A percentile compares a stretch with the other conserved stretches of the same genome.
phyloP scores from a whole-genome alignment of 2,113 vertebrate species.

The Onychorhynchus coronatus region DNA sequence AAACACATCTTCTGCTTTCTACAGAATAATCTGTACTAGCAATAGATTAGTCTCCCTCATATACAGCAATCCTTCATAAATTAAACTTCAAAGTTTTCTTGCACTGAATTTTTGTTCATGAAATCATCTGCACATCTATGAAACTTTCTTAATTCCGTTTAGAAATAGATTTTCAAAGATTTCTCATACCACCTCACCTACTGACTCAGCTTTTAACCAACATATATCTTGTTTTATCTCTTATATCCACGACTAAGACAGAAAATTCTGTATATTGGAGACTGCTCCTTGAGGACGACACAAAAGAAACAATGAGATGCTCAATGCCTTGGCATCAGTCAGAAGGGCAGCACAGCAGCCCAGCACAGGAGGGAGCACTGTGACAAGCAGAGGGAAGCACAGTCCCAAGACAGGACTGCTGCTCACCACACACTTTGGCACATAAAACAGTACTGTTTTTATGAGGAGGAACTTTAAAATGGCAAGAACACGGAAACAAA shows the following conservation, averaged over 20 bases:
- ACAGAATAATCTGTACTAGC: neutral
- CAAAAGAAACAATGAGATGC: neutral
- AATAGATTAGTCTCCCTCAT: fast-evolving
- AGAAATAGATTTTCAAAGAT: neutral
- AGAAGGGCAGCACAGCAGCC: neutral
- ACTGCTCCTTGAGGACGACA: neutral
- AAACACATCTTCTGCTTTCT: neutral
- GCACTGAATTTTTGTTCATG: neutral
- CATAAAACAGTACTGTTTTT: neutral
- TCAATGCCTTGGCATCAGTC: neutral
- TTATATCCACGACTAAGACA: neutral
- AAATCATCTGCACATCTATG: neutral
- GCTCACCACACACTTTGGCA: fast-evolving
- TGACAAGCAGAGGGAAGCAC: neutral
- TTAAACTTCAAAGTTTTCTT: neutral
- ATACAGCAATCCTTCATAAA: neutral
- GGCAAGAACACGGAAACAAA: neutral
- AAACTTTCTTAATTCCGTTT: neutral
- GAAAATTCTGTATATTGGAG: fast-evolving
- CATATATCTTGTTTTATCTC: neutral
- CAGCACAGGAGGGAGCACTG: neutral
- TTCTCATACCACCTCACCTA: neutral
- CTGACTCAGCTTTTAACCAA: neutral
- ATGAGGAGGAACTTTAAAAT: neutral
- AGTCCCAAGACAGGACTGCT: neutral